These are phyloP conservation scores for Oasisia sp. DNA, from an alignment of 2,888 invertebrate species.

Conservation along the genomic window DNA sequence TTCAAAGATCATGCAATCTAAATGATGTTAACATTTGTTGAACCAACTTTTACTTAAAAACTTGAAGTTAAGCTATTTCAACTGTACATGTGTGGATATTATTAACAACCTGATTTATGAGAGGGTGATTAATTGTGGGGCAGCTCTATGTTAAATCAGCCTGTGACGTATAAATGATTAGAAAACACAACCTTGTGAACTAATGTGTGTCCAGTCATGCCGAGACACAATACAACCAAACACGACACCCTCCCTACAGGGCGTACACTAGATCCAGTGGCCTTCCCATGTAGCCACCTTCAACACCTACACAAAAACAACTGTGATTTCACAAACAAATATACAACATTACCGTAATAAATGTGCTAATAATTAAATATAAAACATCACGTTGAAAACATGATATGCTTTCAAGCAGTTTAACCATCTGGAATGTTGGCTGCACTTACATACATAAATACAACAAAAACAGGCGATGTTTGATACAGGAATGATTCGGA, in stretches of 20 bases:
- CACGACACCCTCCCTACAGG: background rate
- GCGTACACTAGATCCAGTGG: background rate
- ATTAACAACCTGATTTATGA: background rate
- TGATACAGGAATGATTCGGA: background rate
- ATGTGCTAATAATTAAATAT: background rate
- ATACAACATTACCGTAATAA: background rate
- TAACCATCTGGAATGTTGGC: background rate
- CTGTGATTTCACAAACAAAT: constrained; percentile 17
- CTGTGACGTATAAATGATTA: background rate
- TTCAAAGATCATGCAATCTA: no score
- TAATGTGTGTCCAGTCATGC: background rate
- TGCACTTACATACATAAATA: background rate
- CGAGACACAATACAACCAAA: background rate
- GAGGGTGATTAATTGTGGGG: background rate
- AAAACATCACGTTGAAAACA: background rate
- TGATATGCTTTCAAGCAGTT: constrained; percentile 5
- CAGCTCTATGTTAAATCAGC: background rate
- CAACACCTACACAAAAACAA: background rate
- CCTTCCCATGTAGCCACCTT: background rate
- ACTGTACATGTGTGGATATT: background rate
- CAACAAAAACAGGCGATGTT: background rate
- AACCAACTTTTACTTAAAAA: no score
- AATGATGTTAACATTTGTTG: no score
- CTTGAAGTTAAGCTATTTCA: no score
- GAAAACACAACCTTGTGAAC: background rate